Percentiles rank a stretch among this genome's conserved stretches.
These are phyloP conservation scores for Enteromius argenteus DNA, from an alignment of 2,797 vertebrate species.

Conservation along the genomic window DNA sequence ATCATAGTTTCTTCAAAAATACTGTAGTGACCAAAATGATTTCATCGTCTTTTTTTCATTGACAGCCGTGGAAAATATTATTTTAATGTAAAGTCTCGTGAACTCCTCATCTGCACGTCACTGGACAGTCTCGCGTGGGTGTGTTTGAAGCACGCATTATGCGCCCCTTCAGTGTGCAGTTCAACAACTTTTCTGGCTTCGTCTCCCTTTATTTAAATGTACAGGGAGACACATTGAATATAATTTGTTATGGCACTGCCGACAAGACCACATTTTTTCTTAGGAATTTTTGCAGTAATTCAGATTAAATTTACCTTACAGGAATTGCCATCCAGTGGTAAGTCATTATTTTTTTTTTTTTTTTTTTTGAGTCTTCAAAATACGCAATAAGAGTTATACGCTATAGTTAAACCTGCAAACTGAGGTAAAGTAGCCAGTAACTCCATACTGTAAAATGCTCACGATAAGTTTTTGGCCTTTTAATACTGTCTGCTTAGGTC, in stretches of 20 bases:
- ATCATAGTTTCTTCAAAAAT: neutral
- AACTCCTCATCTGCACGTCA: neutral
- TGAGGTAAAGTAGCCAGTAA: neutral
- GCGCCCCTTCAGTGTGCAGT: neutral
- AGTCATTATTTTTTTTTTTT: slow-evolving; percentile 47
- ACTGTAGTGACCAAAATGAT: neutral
- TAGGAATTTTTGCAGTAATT: slow-evolving; percentile 65
- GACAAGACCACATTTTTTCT: slow-evolving; percentile 57
- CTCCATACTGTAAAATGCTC: neutral
- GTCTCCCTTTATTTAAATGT: slow-evolving; percentile 3
- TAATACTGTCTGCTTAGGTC: neutral
- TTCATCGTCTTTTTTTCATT: neutral
- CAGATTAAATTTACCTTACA: slow-evolving; percentile 63
- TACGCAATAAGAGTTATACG: neutral
- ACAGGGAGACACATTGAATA: neutral
- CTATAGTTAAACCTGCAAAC: neutral
- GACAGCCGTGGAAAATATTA: neutral
- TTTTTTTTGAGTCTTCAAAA: neutral
- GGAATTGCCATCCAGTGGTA: slow-evolving; percentile 65
- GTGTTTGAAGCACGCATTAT: neutral
- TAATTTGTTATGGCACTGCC: slow-evolving; percentile 36
- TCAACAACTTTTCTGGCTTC: neutral
- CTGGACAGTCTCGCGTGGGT: neutral
- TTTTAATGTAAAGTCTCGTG: neutral
- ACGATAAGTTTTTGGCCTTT: neutral